Evolutionary conservation across 2,113 vertebrate genomes (phyloP), one percentile per base, ranked within the genome.

Genomic region (Pogonocichla stellata): DNA sequence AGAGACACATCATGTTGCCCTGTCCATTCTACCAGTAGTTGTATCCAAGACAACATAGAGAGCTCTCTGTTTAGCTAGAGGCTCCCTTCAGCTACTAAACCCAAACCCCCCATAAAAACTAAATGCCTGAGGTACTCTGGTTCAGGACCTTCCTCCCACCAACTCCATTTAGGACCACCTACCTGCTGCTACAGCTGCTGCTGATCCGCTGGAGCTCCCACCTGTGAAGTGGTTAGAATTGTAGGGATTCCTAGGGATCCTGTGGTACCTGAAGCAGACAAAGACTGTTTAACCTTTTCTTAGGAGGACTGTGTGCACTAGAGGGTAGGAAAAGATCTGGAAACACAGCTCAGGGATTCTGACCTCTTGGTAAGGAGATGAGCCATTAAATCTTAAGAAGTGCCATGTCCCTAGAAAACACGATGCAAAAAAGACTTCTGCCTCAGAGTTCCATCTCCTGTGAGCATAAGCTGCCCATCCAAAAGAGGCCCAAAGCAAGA

Each of bases 121-220:
- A 50, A 78, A 86, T 22, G n/a, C 36, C 48, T 62, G 64, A 95
- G 28, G 73, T 62, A 61, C 47, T 78, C 67, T 54, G 51, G 43
- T 43, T 93, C 43, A 78, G 40, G 43, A 86, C 40, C 18, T 65
- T 51, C 26, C 47, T 83, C 72, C 64, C 67, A 66, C 48, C 61
- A 75, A 17, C 40, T 80, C 33, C 5, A 0, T 34, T 82, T 64
- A 81, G 54, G 51, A 82, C 33, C 71, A 91, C 93, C 93, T 83
- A 97, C 97, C 97, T 93, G 97, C 91, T 89, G 97, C 97, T 77
- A 97, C 96, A 72, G 97, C 96, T 50, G 97, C 97, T 62, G 96
- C 97, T 29, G 97, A 97, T 38, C 97, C 97, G 0, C 97, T 97
- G 82, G 97, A 98, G 81, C 97, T 98, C 53, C 97, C 97, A n/a